Conservation (phyloP, 2,113 vertebrate genomes). For the Sclerurus mexicanus region DNA sequence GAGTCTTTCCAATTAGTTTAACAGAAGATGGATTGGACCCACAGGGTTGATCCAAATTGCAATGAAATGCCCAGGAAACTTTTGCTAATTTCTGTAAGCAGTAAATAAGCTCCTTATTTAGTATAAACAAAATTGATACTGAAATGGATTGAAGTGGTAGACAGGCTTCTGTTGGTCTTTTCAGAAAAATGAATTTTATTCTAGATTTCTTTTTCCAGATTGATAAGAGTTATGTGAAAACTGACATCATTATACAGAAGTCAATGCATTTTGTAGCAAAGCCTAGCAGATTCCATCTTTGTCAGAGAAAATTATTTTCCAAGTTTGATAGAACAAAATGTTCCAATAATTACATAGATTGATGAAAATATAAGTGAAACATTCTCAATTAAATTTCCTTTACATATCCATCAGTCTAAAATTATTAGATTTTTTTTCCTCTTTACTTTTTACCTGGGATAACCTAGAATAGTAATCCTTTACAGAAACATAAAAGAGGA, state of each 20-base stretch:
- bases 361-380: not conserved
- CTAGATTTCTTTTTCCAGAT: not conserved
- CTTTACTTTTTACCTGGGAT: not conserved
- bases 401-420: not conserved
- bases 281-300: not conserved
- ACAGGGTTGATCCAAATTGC: not conserved
- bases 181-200: not conserved
- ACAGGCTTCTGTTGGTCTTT: not conserved
- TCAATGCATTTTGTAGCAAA: not conserved
- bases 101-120: not conserved
- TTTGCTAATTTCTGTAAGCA: not conserved
- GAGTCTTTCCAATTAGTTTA: constrained; percentile 17
- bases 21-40: not conserved
- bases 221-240: not conserved
- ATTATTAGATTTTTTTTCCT: not conserved
- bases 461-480: not conserved
- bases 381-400: not conserved
- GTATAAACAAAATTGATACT: not conserved
- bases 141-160: not conserved
- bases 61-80: not conserved
- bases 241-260: not conserved
- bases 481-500: not conserved
- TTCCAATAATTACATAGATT: not conserved
- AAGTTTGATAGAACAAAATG: not conserved
- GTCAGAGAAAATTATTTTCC: not conserved